Conservation (phyloP, 2,797 vertebrate species). For the Jordanella pulchra region DNA sequence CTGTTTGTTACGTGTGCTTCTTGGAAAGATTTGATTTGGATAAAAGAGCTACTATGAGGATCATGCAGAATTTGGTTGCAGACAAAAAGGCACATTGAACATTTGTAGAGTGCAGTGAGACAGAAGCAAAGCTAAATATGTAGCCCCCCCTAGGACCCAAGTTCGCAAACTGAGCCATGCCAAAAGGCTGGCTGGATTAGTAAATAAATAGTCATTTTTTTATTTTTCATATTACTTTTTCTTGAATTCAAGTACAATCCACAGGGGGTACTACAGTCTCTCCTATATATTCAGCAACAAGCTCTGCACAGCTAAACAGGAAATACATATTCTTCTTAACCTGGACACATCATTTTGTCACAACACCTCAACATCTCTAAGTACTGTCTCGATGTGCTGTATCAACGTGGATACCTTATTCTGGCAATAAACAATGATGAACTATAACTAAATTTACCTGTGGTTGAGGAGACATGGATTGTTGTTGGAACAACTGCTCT, state of each 20-base stretch:
- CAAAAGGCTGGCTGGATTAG: not conserved
- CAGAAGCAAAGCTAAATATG: not conserved
- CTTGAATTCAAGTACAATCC: not conserved
- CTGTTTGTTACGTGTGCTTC: not conserved
- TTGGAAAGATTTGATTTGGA: not conserved
- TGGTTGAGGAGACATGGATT: slow-evolving; percentile 30
- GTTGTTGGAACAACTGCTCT: slow-evolving; percentile 35
- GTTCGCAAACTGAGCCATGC: not conserved
- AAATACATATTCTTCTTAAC: too few species aligned
- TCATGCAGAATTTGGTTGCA: not conserved
- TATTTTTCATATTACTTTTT: not conserved
- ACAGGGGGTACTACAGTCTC: too few species aligned
- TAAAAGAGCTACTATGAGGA: not conserved
- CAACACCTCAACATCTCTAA: not conserved
- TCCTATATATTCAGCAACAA: too few species aligned
- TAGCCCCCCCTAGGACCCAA: not conserved
- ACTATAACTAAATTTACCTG: slow-evolving; percentile 55
- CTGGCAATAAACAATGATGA: slow-evolving; percentile 14
- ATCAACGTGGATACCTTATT: not conserved
- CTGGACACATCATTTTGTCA: not conserved
- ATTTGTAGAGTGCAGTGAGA: too few species aligned
- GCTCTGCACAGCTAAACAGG: too few species aligned
- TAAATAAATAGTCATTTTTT: too few species aligned
- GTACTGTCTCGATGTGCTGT: not conserved
- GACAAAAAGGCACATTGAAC: too few species aligned